Conservation (phyloP, 2,888 invertebrate species). For the Myopa testacea region DNA sequence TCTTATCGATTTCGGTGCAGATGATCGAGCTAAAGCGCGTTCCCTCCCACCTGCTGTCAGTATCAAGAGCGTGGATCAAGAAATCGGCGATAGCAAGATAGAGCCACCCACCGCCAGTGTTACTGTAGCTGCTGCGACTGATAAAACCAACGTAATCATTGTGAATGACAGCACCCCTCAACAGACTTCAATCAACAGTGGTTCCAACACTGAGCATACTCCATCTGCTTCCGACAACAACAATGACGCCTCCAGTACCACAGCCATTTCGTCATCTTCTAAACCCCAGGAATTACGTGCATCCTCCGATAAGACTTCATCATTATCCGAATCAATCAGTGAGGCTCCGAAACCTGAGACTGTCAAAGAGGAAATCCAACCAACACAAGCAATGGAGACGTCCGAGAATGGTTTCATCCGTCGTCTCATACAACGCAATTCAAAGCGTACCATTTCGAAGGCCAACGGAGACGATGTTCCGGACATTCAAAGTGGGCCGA, state of each 20-base stretch:
- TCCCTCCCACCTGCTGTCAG: conserved; percentile 64
- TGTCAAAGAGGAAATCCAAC: conserved; percentile 22
- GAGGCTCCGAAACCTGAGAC: not conserved
- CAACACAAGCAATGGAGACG: conserved; percentile 50
- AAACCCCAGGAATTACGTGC: conserved; percentile 46
- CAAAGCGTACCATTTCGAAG: conserved; percentile 78
- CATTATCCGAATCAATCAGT: conserved; percentile 53
- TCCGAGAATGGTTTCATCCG: conserved; percentile 75
- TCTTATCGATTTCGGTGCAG: conserved; percentile 37
- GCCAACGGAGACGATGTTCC: conserved; percentile 60
- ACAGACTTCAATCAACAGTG: not conserved
- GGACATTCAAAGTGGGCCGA: conserved; percentile 58
- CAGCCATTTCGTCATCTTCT: conserved; percentile 19
- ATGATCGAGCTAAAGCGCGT: conserved; percentile 61
- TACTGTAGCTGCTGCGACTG: not conserved
- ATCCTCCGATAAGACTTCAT: conserved; percentile 52
- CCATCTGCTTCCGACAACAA: conserved; percentile 27
- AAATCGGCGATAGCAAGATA: conserved; percentile 40
- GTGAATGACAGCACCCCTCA: not conserved
- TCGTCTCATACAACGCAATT: conserved; percentile 76
- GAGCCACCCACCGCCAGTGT: conserved; percentile 5
- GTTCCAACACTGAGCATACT: not conserved
- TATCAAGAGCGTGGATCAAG: conserved; percentile 56
- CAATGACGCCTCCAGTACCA: conserved; percentile 39
- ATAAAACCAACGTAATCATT: not conserved